Percentiles rank a stretch among this genome's conserved stretches.
Conservation (phyloP, 1,140 invertebrate species). For the Oedothorax gibbosus region DNA sequence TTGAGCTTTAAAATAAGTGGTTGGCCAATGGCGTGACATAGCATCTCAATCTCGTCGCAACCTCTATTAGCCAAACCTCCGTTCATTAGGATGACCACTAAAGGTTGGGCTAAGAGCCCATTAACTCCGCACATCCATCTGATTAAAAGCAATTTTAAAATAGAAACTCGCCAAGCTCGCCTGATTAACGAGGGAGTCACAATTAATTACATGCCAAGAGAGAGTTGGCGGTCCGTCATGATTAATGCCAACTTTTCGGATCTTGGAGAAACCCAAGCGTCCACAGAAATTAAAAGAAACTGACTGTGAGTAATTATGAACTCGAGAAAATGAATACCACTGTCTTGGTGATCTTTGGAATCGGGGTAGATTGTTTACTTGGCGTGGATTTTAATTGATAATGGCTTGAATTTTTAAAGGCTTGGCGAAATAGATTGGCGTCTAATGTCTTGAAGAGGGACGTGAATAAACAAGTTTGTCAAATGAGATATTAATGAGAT, state of each 20-base stretch:
- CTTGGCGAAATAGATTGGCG: not conserved
- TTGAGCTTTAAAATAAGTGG: too few relatives aligned
- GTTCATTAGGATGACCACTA: not conserved
- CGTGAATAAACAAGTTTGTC: not conserved
- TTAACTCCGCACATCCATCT: conserved; percentile 17
- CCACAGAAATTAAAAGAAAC: conserved; percentile 19
- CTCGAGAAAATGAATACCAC: conserved; percentile 18
- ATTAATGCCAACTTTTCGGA: conserved; percentile 4
- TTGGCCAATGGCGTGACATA: not conserved
- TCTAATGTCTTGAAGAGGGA: conserved; percentile 11
- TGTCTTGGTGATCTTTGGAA: not conserved
- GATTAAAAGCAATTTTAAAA: conserved; percentile 10
- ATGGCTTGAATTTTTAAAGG: conserved; percentile 22
- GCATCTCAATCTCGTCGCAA: not conserved
- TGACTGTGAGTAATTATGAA: conserved; percentile 10
- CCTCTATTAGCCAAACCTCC: not conserved
- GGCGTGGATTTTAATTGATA: conserved; percentile 32
- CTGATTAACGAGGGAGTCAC: conserved; percentile 27
- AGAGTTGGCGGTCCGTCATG: too few relatives aligned
- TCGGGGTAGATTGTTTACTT: conserved; percentile 14
- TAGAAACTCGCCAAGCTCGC: conserved; percentile 8
- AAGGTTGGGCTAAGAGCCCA: conserved; percentile 23
- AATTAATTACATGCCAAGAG: conserved; percentile 15
- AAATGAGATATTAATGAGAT: too few relatives aligned
- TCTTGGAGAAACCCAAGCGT: not conserved